Base-by-base conservation (phyloP, 2,888 invertebrate species). In the Neuroscelio doddi region DNA sequence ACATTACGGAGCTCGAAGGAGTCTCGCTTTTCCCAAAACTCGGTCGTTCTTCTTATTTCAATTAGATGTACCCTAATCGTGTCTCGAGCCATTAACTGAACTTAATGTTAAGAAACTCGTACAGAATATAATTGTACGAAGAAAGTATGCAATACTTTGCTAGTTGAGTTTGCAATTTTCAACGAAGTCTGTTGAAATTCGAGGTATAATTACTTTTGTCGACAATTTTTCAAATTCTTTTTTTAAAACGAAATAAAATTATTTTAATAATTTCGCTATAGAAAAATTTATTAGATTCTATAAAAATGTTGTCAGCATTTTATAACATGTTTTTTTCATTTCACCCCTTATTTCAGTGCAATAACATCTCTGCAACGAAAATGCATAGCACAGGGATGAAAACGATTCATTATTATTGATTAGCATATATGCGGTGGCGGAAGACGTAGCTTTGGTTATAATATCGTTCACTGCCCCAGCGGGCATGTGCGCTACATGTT, bases 321-420 rank as follows among this genome's bases (percentile, higher is more conserved):
- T 29, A 50, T 30, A 32, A 15, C 29, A 39, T 44, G 14, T 44
- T 45, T 55, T 52, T 49, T 51, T 50, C 10, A n/a, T n/a, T n/a
- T n/a, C 8, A 32, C 12, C 46, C 15, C 38, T 38, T 47, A 42
- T 51, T 64, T 45, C 50, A 61, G 69, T 68, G 67, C 67, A 71
- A 75, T 72, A 76, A 76, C 75, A 69, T 72, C 72, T 67, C 68
- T 69, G 76, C 75, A 78, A 71, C 73, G 75, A 72, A 75, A 45
- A 58, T 75, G 75, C 75, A 73, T 71, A 72, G 73, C 71, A 71
- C 67, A 71, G 73, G 75, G 71, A 73, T 73, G 72, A 70, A 73
- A 77, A 78, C 78, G 75, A 78, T 76, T 76, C 77, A 76, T 75
- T 76, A 76, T 78, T 78, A 78, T 78, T 78, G 78, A 78, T 78